Evolutionary conservation across 2,113 vertebrate species (phyloP), one percentile per base, ranked within the genome.

Genomic region (Pseudorhombus dupliciocellatus): DNA sequence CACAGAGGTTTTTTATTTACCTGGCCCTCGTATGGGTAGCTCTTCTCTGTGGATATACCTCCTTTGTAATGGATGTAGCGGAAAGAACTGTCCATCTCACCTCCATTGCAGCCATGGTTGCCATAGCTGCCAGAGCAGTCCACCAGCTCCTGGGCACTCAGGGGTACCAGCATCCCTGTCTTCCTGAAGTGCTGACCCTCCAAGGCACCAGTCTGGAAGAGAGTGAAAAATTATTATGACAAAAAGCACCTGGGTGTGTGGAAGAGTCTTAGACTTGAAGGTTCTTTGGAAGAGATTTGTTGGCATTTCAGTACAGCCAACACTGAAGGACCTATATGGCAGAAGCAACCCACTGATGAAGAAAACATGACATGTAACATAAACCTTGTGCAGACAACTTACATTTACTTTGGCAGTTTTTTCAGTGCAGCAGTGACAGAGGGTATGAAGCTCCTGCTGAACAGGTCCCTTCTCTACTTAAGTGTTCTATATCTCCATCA

Each of bases 61-160:
- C 80, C 75, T 0, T 87, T 92, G 51, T 18, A 78, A 24, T 76
- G 0, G 53, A 94, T 84, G 77, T 94, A 95, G 8, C 9, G 0
- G 55, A 94, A 95, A 16, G 94, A 90, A 0, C 54, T 0, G 71
- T 94, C 80, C 93, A 94, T 93, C 61, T 84, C 57, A 12, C 94
- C 94, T 24, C 94, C 94, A 0, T 0, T 7, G 56, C 94, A 95
- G 21, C 93, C 94, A 6, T 5, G 0, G 70, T 94, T 94, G 5
- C 92, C 94, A 56, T 65, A 93, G 5, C 26, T 4, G 0, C 66
- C 3, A 2, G 94, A 94, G 83, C 94, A 94, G 90, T 95, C 94
- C 2, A 95, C 94, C 63, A 95, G 77, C 90, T 95, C 94, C 89
- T 95, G 94, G 80, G 94, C 93, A 3, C 94, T 95, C 78, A 95